Evolutionary conservation across 2,888 invertebrate genomes (phyloP).

Genomic region (Euclidia mi): DNA sequence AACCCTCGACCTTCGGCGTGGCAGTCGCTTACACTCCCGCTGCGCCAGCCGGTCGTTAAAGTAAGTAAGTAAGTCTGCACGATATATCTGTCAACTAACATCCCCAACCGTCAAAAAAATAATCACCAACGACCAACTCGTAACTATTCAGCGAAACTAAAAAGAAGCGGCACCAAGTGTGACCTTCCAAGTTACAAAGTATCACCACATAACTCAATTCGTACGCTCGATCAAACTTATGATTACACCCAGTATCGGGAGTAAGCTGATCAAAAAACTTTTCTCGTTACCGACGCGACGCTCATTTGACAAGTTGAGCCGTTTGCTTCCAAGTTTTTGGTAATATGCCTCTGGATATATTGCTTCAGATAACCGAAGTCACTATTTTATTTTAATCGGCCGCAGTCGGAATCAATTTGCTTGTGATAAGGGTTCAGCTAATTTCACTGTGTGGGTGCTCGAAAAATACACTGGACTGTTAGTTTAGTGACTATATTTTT

Average conservation of each 20-base stretch:
- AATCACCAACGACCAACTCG: not conserved
- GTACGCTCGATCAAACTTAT: constrained; percentile 69
- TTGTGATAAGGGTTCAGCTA: constrained; percentile 6
- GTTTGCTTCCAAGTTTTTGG: constrained; percentile 59
- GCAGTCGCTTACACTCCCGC: no score
- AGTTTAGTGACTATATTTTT: no score
- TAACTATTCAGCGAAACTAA: constrained; percentile 16
- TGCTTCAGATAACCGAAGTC: constrained; percentile 37
- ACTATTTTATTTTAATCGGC: constrained; percentile 47
- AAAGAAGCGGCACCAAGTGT: constrained; percentile 20
- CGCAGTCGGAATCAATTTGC: constrained; percentile 16
- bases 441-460: not conserved
- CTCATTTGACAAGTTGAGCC: constrained; percentile 79
- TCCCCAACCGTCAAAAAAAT: not conserved
- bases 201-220: constrained; percentile 62
- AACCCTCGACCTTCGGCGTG: no score
- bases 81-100: not conserved
- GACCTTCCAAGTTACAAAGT: constrained; percentile 33
- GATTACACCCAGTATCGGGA: constrained; percentile 63
- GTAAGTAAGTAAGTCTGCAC: no score
- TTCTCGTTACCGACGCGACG: constrained; percentile 76
- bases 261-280: constrained; percentile 78
- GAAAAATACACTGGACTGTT: no score
- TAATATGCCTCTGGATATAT: constrained; percentile 55
- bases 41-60: no score